Evolutionary conservation across 2,113 vertebrate genomes (phyloP).

Genomic region (Alectura lathami): DNA sequence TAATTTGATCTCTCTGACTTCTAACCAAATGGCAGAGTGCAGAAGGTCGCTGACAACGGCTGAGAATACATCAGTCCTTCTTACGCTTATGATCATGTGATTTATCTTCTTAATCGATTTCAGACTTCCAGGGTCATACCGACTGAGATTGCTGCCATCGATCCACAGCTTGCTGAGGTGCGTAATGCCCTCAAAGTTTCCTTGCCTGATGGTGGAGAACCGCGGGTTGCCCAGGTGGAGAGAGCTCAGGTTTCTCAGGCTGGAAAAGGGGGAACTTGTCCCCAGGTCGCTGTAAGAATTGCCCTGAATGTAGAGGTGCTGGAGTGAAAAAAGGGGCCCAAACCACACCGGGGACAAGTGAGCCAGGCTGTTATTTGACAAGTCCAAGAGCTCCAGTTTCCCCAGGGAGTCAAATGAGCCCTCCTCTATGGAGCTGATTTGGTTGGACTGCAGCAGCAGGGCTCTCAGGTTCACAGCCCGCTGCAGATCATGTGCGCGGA

Average conservation of each 20-base stretch:
- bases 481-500: slow-evolving; percentile 71
- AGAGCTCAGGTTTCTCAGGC: slow-evolving; percentile 68
- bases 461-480: slow-evolving; percentile 61
- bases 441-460: slow-evolving; percentile 73
- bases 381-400: slow-evolving; percentile 79
- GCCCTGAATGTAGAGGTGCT: slow-evolving; percentile 75
- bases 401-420: slow-evolving; percentile 70
- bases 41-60: slow-evolving; percentile 69
- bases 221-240: slow-evolving; percentile 71
- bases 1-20: slow-evolving; percentile 61
- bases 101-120: slow-evolving; percentile 34
- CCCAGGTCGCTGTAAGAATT: slow-evolving; percentile 79
- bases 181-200: slow-evolving; percentile 77
- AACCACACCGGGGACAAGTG: slow-evolving; percentile 80
- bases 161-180: slow-evolving; percentile 76
- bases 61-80: background rate
- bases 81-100: slow-evolving; percentile 62
- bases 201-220: slow-evolving; percentile 57
- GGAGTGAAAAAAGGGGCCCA: slow-evolving; percentile 73
- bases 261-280: slow-evolving; percentile 69
- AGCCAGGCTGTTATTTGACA: slow-evolving; percentile 79
- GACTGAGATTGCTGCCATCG: slow-evolving; percentile 54
- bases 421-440: slow-evolving; percentile 71
- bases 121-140: slow-evolving; percentile 69
- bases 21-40: slow-evolving; percentile 65